Base-by-base conservation (phyloP, 2,113 vertebrate species). In the Xenotilapia longispinis region DNA sequence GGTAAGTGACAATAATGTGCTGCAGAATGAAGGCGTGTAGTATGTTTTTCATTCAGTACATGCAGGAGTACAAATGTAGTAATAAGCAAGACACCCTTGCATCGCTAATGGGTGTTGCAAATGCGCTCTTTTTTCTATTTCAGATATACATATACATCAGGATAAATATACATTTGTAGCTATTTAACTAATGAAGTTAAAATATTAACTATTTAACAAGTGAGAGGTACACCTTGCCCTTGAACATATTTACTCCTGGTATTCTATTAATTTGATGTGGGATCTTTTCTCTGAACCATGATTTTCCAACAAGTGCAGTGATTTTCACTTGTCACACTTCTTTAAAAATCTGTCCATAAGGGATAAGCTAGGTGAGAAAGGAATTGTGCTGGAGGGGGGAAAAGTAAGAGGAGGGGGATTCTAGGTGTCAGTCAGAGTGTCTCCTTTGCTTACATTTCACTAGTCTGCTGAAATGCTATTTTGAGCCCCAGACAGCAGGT, bases 401-500 rank as follows among this genome's bases (percentile, higher is more conserved):
- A 85, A 82, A 70, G 91, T 83, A 88, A 83, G 83, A 84, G 87
- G 83, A 82, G 82, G 91, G 88, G 94, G 84, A 89, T 93, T 91
- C 89, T 91, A 91, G 89, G 93, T 96, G 95, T 96, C 95, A 95
- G 92, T 93, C 94, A 94, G 92, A 92, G 94, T 90, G 93, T 94
- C 94, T 95, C 92, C 92, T 95, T 93, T 95, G 95, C 94, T 96
- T 96, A 96, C 93, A 95, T 96, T 96, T 96, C 95, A 95, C 93
- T 93, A 94, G 93, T 93, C 94, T 94, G 92, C 91, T 92, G 92
- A 95, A 96, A 96, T 94, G 91, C 95, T 97, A 96, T 97, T 96
- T 96, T 96, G 95, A 96, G 95, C 92, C 89, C 85, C 86, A 95
- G 94, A 96, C 95, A 93, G 94, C 94, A 95, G 92, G 92, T 95